Base-by-base conservation (phyloP, 2,888 invertebrate species). In the Miltochrista miniata region DNA sequence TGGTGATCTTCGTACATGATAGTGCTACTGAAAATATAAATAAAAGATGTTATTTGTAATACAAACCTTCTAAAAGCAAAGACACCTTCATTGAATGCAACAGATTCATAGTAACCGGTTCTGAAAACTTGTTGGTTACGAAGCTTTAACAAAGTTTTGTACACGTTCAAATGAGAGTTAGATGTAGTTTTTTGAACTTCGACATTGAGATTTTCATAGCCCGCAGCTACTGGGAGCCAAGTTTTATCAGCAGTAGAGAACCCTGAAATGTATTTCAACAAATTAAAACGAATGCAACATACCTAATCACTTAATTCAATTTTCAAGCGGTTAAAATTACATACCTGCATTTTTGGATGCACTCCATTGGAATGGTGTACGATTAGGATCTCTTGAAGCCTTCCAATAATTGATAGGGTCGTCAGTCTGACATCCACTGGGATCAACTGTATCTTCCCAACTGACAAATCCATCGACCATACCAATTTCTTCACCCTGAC, bases 351-450 rank as follows among this genome's bases (percentile, higher is more conserved):
- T 93, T 41, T 64, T 76, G 0, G 89, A 81, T 11, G 84, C 74
- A 65, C 91, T 93, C 97, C 97, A 97, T 70, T 97, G 97, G 83
- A 95, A 96, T 0, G 97, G 97, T 0, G 96, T 96, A 29, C 97
- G 92, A 60, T 92, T 94, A 0, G 96, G 95, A 76, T 97, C 96
- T 56, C 96, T 92, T 4, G 95, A 94, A 1, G 78, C 74, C 12
- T 74, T 58, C 64, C 91, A 83, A 70, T 94, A 96, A 50, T 92
- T 88, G 7, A 92, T 85, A 4, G 92, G 91, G 11, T 93, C 93
- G 35, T 93, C 92, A 11, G 92, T 90, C 51, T 92, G 90, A 61
- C 92, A 93, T 3, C 92, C 94, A 61, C 90, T 88, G 0, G 94
- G 94, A 62, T 94, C 94, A 9, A 90, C 85, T 0, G 93, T 93